Base-by-base conservation (phyloP, 1,140 invertebrate genomes). In the Babylonia areolata region DNA sequence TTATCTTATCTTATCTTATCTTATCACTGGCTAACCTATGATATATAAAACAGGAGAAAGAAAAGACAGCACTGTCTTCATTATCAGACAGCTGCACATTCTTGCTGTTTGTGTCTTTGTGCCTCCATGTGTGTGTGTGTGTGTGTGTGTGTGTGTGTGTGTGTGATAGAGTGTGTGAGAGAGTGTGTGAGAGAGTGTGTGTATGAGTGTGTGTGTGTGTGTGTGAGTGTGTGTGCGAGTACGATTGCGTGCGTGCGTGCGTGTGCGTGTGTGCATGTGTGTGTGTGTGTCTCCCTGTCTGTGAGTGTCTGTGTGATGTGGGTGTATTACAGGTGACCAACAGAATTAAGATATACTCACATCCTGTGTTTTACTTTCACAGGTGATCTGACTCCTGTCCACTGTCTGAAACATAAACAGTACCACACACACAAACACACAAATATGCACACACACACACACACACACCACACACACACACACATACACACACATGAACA, bases 71-170 rank as follows among this genome's bases (percentile, higher is more conserved):
- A n/a, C n/a, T n/a, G n/a, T n/a, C n/a, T n/a, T n/a, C n/a, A n/a
- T n/a, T n/a, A n/a, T n/a, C n/a, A n/a, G n/a, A n/a, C n/a, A n/a
- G n/a, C n/a, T n/a, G n/a, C n/a, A n/a, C n/a, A n/a, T n/a, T n/a
- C n/a, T n/a, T n/a, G n/a, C n/a, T n/a, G n/a, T n/a, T n/a, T n/a
- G n/a, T n/a, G n/a, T n/a, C n/a, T n/a, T n/a, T n/a, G n/a, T n/a
- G n/a, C n/a, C n/a, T 46, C 5, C 42, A 15, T 46, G 78, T 37
- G 39, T 40, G 31, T 37, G 39, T 37, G 78, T 37, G 31, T n/a
- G 39, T n/a, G 78, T 37, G 78, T 37, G 31, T 37, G 39, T 80
- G n/a, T 73, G 71, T 73, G 71, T 73, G 71, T 73, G n/a, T 73
- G 35, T 33, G 71, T 75, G 71, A 15, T 11, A 15, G 71, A 12